Evolutionary conservation across 2,888 invertebrate genomes (phyloP), one percentile per base, ranked within the genome.

Genomic region (Thymelicus acteon): DNA sequence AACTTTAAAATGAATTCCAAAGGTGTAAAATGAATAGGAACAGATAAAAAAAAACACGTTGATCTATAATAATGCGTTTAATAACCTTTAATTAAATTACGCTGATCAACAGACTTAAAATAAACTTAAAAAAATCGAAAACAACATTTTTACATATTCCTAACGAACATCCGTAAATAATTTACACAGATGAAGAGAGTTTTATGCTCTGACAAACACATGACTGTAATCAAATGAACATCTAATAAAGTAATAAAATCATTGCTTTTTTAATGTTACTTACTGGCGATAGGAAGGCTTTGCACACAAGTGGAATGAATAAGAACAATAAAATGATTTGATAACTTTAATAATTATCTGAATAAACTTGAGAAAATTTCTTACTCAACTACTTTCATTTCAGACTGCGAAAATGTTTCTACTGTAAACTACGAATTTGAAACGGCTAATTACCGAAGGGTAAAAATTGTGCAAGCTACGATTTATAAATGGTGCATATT

Each of bases 61-160:
- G 13, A 47, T 62, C 49, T 39, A 15, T 24, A 60, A 62, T 57
- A 57, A 63, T 69, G 31, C 60, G 62, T 60, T 70, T 68, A 44
- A 65, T 72, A 64, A 40, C 47, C 68, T 72, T 74, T 64, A 72
- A 70, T 74, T 70, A 67, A 70, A 72, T 67, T 71, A 73, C 72
- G 70, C 74, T 72, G 73, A 73, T 74, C 73, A 72, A 74, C 73
- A 73, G 73, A 73, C 69, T 68, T 72, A 72, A 47, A 68, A 68
- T 73, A 69, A 69, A 69, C 69, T 69, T 63, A 69, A 69, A 74
- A 74, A 72, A 71, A 73, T 72, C 31, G 68, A 73, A 61, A 72
- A 74, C 74, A 74, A 74, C 74, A 74, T 73, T 73, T 57, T 74
- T 71, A 73, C 72, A 71, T 70, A 66, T 24, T 62, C 57, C 4